Percentiles rank a stretch among this genome's conserved stretches.
Evolutionary conservation across 2,797 vertebrate species (phyloP).

Genomic region (Rhynchonycteris naso): DNA sequence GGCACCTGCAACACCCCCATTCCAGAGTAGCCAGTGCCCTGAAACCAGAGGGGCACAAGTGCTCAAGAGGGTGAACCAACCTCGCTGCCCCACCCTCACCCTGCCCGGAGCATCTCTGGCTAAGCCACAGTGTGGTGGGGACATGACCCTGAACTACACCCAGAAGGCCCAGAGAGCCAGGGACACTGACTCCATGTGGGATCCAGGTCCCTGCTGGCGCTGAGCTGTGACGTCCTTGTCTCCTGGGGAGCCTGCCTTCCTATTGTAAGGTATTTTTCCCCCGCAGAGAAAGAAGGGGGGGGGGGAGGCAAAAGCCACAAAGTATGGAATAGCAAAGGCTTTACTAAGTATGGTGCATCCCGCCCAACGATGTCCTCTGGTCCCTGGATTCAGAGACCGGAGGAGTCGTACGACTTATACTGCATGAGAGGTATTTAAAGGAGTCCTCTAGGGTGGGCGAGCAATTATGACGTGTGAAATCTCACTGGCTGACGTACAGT

Average conservation of each 20-base stretch:
- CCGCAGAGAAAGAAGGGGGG: no score
- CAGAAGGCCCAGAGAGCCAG: neutral
- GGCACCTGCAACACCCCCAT: neutral
- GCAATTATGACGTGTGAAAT: no score
- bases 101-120: neutral
- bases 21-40: neutral
- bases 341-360: no score
- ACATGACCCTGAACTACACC: neutral
- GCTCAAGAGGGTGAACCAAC: neutral
- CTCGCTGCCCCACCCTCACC: neutral
- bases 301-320: no score
- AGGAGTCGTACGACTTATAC: no score
- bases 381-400: no score
- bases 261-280: no score
- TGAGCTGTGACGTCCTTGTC: neutral
- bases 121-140: neutral
- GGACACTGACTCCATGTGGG: fast-evolving
- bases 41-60: neutral
- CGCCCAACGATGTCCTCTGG: no score
- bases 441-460: no score
- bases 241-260: neutral
- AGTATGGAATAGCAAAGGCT: no score
- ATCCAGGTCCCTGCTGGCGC: neutral
- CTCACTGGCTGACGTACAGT: no score
- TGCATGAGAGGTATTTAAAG: no score